Percentiles rank a stretch among this genome's conserved stretches.
Evolutionary conservation across 2,113 vertebrate species (phyloP).

Genomic region (Lagenorhynchus albirostris): DNA sequence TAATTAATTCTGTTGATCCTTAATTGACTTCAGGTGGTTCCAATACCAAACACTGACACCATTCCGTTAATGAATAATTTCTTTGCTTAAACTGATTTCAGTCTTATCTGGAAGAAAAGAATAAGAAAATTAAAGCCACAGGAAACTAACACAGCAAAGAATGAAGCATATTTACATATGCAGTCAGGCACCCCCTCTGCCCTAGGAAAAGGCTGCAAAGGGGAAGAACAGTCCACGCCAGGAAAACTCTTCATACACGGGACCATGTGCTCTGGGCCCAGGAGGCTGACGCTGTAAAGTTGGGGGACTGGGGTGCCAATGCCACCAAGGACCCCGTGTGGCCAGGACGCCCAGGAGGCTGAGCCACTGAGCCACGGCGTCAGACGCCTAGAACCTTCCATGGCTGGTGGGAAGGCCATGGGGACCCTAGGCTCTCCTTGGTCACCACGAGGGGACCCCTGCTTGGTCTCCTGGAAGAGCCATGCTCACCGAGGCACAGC

Average conservation of each 20-base stretch:
- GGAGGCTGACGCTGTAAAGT: rapidly evolving
- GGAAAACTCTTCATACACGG: rapidly evolving
- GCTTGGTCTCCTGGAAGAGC: not conserved
- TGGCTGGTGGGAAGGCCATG: not conserved
- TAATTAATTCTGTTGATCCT: not conserved
- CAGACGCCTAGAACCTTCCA: not conserved
- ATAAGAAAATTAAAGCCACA: not conserved
- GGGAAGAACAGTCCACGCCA: rapidly evolving
- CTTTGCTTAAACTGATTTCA: not conserved
- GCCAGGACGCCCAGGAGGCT: rapidly evolving
- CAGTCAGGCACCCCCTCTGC: not conserved
- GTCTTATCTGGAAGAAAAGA: conserved; percentile 7
- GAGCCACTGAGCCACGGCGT: rapidly evolving
- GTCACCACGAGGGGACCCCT: not conserved
- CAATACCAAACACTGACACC: not conserved
- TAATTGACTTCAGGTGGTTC: conserved; percentile 40
- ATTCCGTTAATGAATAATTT: not conserved
- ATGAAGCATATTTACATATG: not conserved
- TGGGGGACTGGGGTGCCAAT: rapidly evolving
- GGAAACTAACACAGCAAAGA: not conserved
- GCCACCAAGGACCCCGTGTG: rapidly evolving
- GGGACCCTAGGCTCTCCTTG: not conserved
- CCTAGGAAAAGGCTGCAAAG: rapidly evolving
- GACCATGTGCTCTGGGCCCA: rapidly evolving
- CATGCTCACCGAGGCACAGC: rapidly evolving